phyloP scores from a whole-genome alignment of 2,888 invertebrate genomes.

The Lasioglossum calceatum region DNA sequence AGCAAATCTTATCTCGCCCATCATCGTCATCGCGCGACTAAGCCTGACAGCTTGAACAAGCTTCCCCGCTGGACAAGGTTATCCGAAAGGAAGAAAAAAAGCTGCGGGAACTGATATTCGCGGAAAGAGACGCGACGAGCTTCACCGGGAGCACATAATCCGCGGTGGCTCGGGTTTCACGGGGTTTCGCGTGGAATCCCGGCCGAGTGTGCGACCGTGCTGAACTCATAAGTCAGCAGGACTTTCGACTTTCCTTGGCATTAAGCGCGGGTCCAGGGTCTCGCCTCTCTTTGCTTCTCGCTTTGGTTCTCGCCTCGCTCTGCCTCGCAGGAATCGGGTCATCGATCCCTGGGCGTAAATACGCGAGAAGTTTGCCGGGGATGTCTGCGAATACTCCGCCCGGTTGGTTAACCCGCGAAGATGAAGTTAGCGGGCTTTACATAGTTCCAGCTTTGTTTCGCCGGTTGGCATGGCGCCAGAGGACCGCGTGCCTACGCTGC shows the following conservation, averaged over 20 bases:
- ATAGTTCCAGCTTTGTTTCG: slow-evolving; percentile 81
- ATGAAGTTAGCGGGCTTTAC: slow-evolving; percentile 77
- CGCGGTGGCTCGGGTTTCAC: neutral
- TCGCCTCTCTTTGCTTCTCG: neutral
- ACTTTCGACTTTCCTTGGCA: slow-evolving; percentile 37
- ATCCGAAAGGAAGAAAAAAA: neutral
- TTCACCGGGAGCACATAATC: slow-evolving; percentile 5
- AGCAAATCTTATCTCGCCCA: neutral
- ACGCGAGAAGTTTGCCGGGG: slow-evolving; percentile 44
- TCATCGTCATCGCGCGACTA: neutral
- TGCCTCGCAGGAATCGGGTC: slow-evolving; percentile 49
- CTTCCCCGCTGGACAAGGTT: neutral
- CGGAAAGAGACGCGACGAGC: neutral
- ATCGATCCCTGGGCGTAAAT: slow-evolving; percentile 53
- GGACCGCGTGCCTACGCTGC: slow-evolving; percentile 47
- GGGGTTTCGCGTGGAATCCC: neutral
- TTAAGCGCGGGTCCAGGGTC: slow-evolving; percentile 32
- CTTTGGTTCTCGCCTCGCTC: neutral
- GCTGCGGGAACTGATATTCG: neutral
- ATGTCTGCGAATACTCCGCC: slow-evolving; percentile 48
- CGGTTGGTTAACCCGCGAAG: slow-evolving; percentile 76
- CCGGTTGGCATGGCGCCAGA: slow-evolving; percentile 78
- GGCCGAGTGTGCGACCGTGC: slow-evolving; percentile 15
- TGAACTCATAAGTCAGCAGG: slow-evolving; percentile 45
- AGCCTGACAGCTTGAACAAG: neutral